These are phyloP conservation scores for Brachypodius melanocephalos DNA, from an alignment of 2,113 vertebrate genomes.

Conservation along the genomic window DNA sequence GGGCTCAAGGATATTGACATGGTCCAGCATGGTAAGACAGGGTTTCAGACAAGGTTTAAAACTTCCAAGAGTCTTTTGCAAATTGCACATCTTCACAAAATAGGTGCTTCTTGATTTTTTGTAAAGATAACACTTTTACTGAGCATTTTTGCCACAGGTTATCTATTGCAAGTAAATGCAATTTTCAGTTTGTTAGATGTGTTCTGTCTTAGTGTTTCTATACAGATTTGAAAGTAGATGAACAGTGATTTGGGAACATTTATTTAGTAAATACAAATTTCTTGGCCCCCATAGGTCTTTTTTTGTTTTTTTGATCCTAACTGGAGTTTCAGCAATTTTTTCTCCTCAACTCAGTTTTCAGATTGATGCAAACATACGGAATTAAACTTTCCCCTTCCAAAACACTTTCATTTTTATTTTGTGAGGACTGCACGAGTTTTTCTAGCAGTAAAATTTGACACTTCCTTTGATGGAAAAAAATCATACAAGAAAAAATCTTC, in stretches of 20 bases:
- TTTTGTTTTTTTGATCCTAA: background rate
- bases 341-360: background rate
- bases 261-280: background rate
- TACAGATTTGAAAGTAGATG: background rate
- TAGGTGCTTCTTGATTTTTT: background rate
- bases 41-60: background rate
- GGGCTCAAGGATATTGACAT: background rate
- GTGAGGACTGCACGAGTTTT: background rate
- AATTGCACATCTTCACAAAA: background rate
- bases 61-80: background rate
- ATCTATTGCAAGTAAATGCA: background rate
- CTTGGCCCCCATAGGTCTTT: fast-evolving
- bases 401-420: background rate
- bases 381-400: background rate
- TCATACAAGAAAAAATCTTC: background rate
- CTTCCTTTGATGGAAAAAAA: background rate
- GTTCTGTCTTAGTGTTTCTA: background rate
- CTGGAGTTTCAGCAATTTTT: background rate
- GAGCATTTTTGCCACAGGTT: background rate
- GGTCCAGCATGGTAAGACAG: background rate
- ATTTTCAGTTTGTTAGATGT: background rate
- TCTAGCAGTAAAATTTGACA: background rate
- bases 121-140: background rate
- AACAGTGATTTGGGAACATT: background rate
- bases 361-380: background rate